Evolutionary conservation across 2,888 invertebrate species (phyloP).

Genomic region (Hirtodrosophila trivittata): DNA sequence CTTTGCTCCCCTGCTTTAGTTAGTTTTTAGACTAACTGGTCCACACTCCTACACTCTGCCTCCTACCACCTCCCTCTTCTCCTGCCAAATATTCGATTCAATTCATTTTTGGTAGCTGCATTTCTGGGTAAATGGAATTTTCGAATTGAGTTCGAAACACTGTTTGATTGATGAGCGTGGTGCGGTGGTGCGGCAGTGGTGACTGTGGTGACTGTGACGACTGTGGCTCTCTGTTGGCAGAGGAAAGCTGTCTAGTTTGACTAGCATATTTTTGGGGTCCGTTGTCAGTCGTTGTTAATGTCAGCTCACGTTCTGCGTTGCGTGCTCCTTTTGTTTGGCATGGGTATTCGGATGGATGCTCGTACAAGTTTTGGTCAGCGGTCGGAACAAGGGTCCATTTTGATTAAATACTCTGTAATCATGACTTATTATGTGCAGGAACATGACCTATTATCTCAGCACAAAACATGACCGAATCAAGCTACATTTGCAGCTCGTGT

Average conservation of each 20-base stretch:
- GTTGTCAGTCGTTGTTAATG: constrained; percentile 26
- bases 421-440: constrained; percentile 41
- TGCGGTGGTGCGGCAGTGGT: neutral
- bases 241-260: constrained; percentile 39
- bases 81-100: constrained; percentile 29
- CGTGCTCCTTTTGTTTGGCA: no score
- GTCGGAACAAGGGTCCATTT: neutral
- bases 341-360: no score
- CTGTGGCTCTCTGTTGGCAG: constrained; percentile 2
- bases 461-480: neutral
- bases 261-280: constrained; percentile 45
- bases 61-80: constrained; percentile 7
- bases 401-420: constrained; percentile 31
- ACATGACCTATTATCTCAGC: constrained; percentile 17
- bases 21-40: constrained; percentile 2
- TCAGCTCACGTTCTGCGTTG: constrained; percentile 29
- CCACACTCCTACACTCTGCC: neutral
- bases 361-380: no score
- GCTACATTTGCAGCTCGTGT: neutral
- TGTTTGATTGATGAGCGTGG: constrained; percentile 46
- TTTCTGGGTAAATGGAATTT: constrained; percentile 37
- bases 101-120: constrained; percentile 37
- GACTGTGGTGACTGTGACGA: neutral
- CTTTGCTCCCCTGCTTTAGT: constrained; percentile 17
- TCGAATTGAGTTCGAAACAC: constrained; percentile 22